A percentile compares a stretch with the other conserved stretches of the same genome.
phyloP scores from a whole-genome alignment of 2,888 invertebrate species.

The Drosophila acutilabella region DNA sequence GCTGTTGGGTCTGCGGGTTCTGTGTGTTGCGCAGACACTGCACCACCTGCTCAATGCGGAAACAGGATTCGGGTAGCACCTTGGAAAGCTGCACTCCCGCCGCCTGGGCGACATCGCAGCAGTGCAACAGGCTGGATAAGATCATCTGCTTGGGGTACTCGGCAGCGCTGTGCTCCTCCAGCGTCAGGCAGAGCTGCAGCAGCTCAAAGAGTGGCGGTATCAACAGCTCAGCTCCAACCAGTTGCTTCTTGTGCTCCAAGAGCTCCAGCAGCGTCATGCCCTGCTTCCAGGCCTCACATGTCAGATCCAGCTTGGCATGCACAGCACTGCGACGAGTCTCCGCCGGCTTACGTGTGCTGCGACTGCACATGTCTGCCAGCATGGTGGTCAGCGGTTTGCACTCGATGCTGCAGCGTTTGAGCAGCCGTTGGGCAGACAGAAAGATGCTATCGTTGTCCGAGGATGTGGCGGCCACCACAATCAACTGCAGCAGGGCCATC shows the following conservation, averaged over 20 bases:
- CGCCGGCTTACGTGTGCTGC: constrained; percentile 15
- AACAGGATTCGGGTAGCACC: constrained; percentile 85
- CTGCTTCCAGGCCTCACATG: constrained; percentile 90
- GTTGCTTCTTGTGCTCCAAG: constrained; percentile 93
- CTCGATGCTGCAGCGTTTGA: constrained; percentile 89
- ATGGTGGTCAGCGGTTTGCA: constrained; percentile 87
- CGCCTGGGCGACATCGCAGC: constrained; percentile 87
- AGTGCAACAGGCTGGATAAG: constrained; percentile 91
- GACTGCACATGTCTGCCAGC: constrained; percentile 86
- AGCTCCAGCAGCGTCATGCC: constrained; percentile 93
- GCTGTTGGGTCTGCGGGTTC: constrained; percentile 98
- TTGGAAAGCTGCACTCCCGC: constrained; percentile 85
- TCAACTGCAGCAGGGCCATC: constrained; percentile 85
- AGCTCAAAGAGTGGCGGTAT: constrained; percentile 92
- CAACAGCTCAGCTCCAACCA: constrained; percentile 88
- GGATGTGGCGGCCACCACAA: constrained; percentile 87
- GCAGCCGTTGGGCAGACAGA: constrained; percentile 87
- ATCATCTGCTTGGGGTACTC: constrained; percentile 96
- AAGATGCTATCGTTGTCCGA: constrained; percentile 88
- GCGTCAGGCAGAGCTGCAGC: constrained; percentile 91
- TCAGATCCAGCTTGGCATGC: constrained; percentile 85
- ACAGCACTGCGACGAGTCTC: constrained; percentile 20
- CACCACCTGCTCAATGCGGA: constrained; percentile 86
- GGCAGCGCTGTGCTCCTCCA: constrained; percentile 92
- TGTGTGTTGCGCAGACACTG: constrained; percentile 95